A percentile compares a stretch with the other conserved stretches of the same genome.
Evolutionary conservation across 2,797 vertebrate species (phyloP).

Genomic region (Coregonus suidteri): DNA sequence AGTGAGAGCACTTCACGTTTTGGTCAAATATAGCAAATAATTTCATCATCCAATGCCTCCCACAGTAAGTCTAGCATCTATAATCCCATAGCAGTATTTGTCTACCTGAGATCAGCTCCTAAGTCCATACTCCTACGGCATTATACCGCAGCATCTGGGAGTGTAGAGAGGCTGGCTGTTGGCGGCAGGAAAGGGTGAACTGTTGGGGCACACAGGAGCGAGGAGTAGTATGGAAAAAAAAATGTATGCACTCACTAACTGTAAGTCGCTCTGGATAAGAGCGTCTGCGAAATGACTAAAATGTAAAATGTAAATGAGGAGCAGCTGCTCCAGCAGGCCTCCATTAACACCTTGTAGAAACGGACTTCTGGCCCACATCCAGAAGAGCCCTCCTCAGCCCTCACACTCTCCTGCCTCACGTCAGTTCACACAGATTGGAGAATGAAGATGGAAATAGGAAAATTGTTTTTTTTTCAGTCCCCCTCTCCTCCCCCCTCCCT

Average conservation of each 20-base stretch:
- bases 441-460: slow-evolving; percentile 19
- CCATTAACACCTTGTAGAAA: slow-evolving; percentile 74
- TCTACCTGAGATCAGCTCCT: background rate
- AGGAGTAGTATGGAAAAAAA: slow-evolving; percentile 24
- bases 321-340: slow-evolving; percentile 70
- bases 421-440: slow-evolving; percentile 37
- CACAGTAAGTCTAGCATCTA: background rate
- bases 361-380: slow-evolving; percentile 46
- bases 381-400: slow-evolving; percentile 26
- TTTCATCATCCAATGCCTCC: background rate
- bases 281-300: no score
- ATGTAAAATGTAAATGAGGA: no score
- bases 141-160: slow-evolving; percentile 3
- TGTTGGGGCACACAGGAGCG: slow-evolving; percentile 37
- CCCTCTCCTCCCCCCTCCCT: slow-evolving; percentile 41
- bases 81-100: background rate
- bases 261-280: no score
- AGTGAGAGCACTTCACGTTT: slow-evolving; percentile 66
- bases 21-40: slow-evolving; percentile 13
- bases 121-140: background rate
- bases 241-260: no score
- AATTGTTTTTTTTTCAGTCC: slow-evolving; percentile 2
- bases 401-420: slow-evolving; percentile 31
- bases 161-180: slow-evolving; percentile 3
- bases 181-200: slow-evolving; percentile 27